Base-by-base conservation (phyloP, 2,113 vertebrate genomes). In the Gavia stellata region DNA sequence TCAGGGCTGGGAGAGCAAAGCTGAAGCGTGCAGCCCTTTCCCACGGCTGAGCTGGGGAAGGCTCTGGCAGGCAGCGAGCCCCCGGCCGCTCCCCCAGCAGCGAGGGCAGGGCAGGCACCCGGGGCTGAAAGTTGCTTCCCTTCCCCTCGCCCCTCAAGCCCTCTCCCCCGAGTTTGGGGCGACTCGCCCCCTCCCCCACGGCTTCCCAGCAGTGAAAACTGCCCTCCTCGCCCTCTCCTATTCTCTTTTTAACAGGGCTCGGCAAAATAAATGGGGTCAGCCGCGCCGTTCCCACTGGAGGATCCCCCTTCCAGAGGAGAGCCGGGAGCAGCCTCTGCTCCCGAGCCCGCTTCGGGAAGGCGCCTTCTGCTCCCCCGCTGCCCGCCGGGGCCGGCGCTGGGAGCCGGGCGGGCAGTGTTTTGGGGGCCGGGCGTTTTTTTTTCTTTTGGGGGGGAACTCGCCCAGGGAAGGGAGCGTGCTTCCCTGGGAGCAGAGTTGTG, bases 261-360 rank as follows among this genome's bases (percentile, higher is more conserved):
- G 91, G 95, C 91, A 88, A 88, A 95, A 92, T 94, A 94, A 95
- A 97, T 92, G 91, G 92, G 88, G 63, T 97, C 91, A 96, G 95
- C 86, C 90, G 92, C 88, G 90, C 92, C 88, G 92, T 96, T 96
- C 86, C 81, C 92, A 86, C 88, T 90, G 94, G 97, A 96, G 83
- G 65, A 62, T 80, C 53, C 55, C 73, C 53, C 67, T 88, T 67
- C 45, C 92, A 86, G 92, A 92, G 79, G 86, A 74, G 77, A 93
- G 75, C 74, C 66, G 38, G 75, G 95, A 96, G 90, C 94, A 95
- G 81, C 12, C 66, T 65, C 59, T 78, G 92, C 85, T 97, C 95
- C 81, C 75, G 50, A 47, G 70, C 56, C 31, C 91, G 52, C 86
- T 78, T 85, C 93, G 59, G 56, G 78, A 96, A 95, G 93, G 88